Percentiles rank a stretch among this genome's conserved stretches.
phyloP scores from a whole-genome alignment of 2,888 invertebrate species.

The Perdita meconis region DNA sequence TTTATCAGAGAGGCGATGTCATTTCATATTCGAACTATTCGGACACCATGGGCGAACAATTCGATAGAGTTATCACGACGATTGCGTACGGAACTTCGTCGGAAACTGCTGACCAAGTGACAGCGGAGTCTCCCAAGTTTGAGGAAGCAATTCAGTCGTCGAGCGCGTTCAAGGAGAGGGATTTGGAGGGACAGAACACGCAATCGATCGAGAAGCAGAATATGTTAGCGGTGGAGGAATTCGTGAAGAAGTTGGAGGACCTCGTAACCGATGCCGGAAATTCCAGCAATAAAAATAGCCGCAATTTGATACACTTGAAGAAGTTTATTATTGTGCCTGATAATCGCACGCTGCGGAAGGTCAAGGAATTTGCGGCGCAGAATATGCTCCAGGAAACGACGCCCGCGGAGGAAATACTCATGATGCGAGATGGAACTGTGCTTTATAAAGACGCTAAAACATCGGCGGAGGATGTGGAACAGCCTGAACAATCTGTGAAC shows the following conservation, averaged over 20 bases:
- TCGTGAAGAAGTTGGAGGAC: slow-evolving; percentile 70
- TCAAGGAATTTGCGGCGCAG: slow-evolving; percentile 15
- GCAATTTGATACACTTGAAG: slow-evolving; percentile 52
- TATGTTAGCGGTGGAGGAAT: slow-evolving; percentile 68
- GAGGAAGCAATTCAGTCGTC: not conserved
- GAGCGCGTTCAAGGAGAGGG: not conserved
- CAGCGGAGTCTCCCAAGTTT: not conserved
- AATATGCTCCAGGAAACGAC: too few species aligned
- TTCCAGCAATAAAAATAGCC: not conserved
- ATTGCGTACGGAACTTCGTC: not conserved
- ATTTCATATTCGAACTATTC: not conserved
- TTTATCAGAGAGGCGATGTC: not conserved
- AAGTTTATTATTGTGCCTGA: slow-evolving; percentile 46
- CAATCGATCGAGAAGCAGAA: slow-evolving; percentile 54
- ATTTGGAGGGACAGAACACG: not conserved
- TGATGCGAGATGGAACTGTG: not conserved
- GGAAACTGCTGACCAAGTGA: not conserved
- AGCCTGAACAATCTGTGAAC: not conserved
- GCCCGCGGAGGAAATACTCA: slow-evolving; percentile 6
- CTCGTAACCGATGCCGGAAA: slow-evolving; percentile 53
- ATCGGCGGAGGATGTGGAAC: not conserved
- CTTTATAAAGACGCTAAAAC: not conserved
- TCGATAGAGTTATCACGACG: not conserved
- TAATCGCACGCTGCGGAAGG: slow-evolving; percentile 21
- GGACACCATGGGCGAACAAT: not conserved